Evolutionary conservation across 2,888 invertebrate genomes (phyloP), one percentile per base, ranked within the genome.

Genomic region (Agrotis exclamationis): DNA sequence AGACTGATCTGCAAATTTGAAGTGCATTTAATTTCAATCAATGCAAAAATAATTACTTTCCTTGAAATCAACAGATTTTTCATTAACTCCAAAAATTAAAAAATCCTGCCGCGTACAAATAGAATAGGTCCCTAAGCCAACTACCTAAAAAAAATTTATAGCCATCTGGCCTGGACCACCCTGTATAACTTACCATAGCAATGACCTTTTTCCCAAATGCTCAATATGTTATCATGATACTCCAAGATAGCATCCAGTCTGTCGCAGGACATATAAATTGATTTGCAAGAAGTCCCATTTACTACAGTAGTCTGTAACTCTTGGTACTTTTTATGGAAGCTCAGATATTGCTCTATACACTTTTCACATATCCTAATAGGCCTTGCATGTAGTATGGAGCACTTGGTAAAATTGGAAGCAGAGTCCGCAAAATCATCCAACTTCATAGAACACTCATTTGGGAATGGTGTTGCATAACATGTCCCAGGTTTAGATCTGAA

Each of bases 361-460:
- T 91, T 91, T 88, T 97, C 96, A 91, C 97, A 97, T 28, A 97
- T 87, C 71, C 92, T 96, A 81, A 97, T 96, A 7, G 97, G 97
- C 79, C 97, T 93, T 18, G 97, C 97, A 91, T 97, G 88, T 68
- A 93, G 84, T 74, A 97, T 96, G 0, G 97, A 96, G 91, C 97
- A 97, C 67, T 93, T 92, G 0, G 97, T 97, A 83, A 97, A 97
- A 83, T 96, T 93, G 2, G 97, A 96, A 54, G 97, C 95, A 74
- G 94, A 93, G 63, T 94, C 87, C 18, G 97, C 97, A 91, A 97
- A 97, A 50, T 85, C 87, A 45, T 92, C 84, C 48, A 96, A 83
- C 48, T 94, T 88, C 28, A 78, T 72, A 33, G 89, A 82, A 85
- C 96, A 96, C 63, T 90, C 73, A 24, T 80, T 64, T 22, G 92